Base-by-base conservation (phyloP, 92 coral and sea anemone genomes). In the Phenganax marumi region DNA sequence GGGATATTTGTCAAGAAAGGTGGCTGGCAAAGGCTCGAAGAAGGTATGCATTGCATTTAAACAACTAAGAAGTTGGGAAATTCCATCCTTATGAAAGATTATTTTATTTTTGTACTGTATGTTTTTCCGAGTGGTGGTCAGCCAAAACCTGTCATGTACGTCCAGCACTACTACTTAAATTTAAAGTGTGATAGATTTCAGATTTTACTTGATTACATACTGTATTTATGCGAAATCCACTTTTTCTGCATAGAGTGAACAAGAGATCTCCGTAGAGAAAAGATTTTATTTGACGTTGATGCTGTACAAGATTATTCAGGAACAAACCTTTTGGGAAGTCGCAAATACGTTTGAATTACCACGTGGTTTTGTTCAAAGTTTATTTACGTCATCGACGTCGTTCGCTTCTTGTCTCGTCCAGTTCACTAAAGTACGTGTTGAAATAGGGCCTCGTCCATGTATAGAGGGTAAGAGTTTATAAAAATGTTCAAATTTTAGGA, bases 371-470 rank as follows among this genome's bases (percentile, higher is more conserved):
- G 87, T 93, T 6, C 98, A 95, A 85, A 90, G 82, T 84, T 90
- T 95, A 17, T 87, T 95, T 24, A 80, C 98, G 39, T 95, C 98
- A 10, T 84, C 98, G 9, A 86, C 91, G 9, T 89, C 97, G 50
- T 95, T 84, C 79, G 98, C 95, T 6, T 92, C 92, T 2, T 90
- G 97, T 70, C 86, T 95, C 91, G 95, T 92, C 65, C 97, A 91
- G 55, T 95, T 95, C 56, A 89, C 98, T 6, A 81, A 81, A 88
- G 98, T 88, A 82, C 14, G 86, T 55, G 23, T 25, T 56, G 22
- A 22, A 7, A 46, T 52, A 21, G 4, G 24, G 49, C 25, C 22
- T 8, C 18, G 0, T 33, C 43, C 43, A 33, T 33, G 43, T 33
- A 33, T 5, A 33, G 5, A 33, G 48, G 18, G 50, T 8, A 26